Evolutionary conservation across 1,140 invertebrate genomes (phyloP), one percentile per base, ranked within the genome.

Genomic region (Papilio glaucus): DNA sequence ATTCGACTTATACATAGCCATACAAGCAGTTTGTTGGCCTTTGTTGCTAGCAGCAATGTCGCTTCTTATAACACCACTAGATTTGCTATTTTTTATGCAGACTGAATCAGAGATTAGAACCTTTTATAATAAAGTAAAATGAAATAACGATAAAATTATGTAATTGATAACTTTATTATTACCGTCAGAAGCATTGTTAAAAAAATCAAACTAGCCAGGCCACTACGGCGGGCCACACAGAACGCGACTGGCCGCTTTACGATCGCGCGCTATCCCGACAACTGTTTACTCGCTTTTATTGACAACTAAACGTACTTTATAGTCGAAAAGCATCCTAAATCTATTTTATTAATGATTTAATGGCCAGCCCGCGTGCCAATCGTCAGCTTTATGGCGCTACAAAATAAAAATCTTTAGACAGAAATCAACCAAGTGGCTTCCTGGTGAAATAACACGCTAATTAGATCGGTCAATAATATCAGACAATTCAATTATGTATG

Each of bases 321-420:
- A 57, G 77, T 78, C 60, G 29, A 26, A 72, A 68, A 61, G 70
- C 77, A 63, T 70, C 75, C 77, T 80, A 79, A 82, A 81, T 80
- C 73, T 78, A 77, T 79, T 83, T 77, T 76, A 69, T 76, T 76
- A 78, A 79, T 82, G 82, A 80, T 82, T 80, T 77, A 82, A 73
- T 68, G 53, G 69, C 73, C 74, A 78, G 72, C 77, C 39, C 29
- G 21, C 42, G 72, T 21, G 62, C 37, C 33, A 24, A 8, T 57
- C 18, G 49, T 57, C 49, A 57, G 49, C 9, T 69, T 75, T 77
- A 72, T 77, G 65, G 41, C 21, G 42, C 73, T 63, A 41, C 45
- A 71, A 60, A 57, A 53, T 49, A 41, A 63, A 70, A 24, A 1
- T 24, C 15, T 69, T 41, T n/a, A 26, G 18, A 74, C 26, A 63